Evolutionary conservation across 1,140 invertebrate species (phyloP), one percentile per base, ranked within the genome.

Genomic region (Laupala kohalensis): DNA sequence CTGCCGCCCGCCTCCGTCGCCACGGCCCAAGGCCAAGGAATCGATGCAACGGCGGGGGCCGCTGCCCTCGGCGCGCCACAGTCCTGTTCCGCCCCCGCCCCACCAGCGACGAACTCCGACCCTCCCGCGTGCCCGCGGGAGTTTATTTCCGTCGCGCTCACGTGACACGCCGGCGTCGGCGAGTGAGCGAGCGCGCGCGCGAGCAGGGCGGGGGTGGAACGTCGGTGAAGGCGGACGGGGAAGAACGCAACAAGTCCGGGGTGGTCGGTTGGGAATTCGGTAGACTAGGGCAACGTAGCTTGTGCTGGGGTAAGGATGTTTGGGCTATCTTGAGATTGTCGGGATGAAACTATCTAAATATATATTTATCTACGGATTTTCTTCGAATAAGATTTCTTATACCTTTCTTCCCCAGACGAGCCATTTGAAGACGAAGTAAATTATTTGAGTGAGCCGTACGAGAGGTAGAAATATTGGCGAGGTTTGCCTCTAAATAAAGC

Each of bases 11-110:
- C 62, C 19, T 71, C 19, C 70, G 63, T n/a, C n/a, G n/a, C 53
- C 37, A 25, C 26, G 25, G 25, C 70, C 64, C 70, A 71, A 37
- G 70, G 70, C 62, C 64, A 26, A 2, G 37, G 25, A 68, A 68
- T 68, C 67, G 67, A 68, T 68, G 64, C 64, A 64, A 67, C 67
- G 64, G 66, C 64, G 26, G 26, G 65, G 75, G 74, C 77, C 75
- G 75, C 73, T 75, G 75, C 74, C 75, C 77, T 76, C 72, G 30
- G 75, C 74, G 72, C 67, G 29, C 74, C 69, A 72, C 73, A 64
- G 71, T 66, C 67, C 12, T 23, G 26, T 64, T 69, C 25, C 12
- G 67, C 26, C 72, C 13, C 67, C 70, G 69, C 70, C 27, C 26
- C 64, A 29, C 27, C 26, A 68, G 69, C 65, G 30, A 6, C n/a